Conservation (phyloP, 2,888 invertebrate genomes). For the Geophilus truncorum region DNA sequence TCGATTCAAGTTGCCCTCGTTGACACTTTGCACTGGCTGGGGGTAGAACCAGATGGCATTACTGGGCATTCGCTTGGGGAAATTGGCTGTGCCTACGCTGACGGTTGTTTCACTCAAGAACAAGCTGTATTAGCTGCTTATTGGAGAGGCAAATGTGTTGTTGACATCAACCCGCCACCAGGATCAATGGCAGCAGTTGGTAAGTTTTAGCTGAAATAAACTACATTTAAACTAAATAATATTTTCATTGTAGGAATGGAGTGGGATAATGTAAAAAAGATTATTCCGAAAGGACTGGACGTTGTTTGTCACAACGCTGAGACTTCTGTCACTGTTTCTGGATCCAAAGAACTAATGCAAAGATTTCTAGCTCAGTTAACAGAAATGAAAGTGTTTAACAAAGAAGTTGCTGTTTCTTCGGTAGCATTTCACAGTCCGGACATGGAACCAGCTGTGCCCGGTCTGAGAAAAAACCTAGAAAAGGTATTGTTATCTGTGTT, state of each 20-base stretch:
- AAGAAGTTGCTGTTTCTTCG: slow-evolving; percentile 76
- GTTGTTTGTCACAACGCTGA: slow-evolving; percentile 92
- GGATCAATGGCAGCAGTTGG: slow-evolving; percentile 49
- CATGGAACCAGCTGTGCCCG: slow-evolving; percentile 77
- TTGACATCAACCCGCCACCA: slow-evolving; percentile 35
- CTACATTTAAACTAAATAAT: too few species aligned
- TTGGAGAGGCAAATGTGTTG: slow-evolving; percentile 50
- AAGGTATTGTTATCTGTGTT: background rate
- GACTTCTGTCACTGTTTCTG: slow-evolving; percentile 92
- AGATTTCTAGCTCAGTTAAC: slow-evolving; percentile 65
- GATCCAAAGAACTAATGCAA: slow-evolving; percentile 65
- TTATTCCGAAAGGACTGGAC: slow-evolving; percentile 70
- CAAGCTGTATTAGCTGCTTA: slow-evolving; percentile 54
- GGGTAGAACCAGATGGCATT: slow-evolving; percentile 52
- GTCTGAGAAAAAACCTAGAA: slow-evolving; percentile 64
- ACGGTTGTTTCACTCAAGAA: slow-evolving; percentile 53
- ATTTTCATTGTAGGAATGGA: slow-evolving; percentile 55
- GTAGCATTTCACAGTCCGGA: slow-evolving; percentile 90
- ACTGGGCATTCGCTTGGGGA: slow-evolving; percentile 51
- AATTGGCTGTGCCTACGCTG: slow-evolving; percentile 54
- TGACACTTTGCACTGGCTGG: slow-evolving; percentile 49
- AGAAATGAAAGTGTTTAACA: slow-evolving; percentile 73
- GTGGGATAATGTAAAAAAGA: slow-evolving; percentile 71
- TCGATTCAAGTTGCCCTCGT: slow-evolving; percentile 53
- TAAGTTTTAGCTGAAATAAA: too few species aligned